Conservation (phyloP, 2,113 vertebrate genomes). For the Eleginops maclovinus region DNA sequence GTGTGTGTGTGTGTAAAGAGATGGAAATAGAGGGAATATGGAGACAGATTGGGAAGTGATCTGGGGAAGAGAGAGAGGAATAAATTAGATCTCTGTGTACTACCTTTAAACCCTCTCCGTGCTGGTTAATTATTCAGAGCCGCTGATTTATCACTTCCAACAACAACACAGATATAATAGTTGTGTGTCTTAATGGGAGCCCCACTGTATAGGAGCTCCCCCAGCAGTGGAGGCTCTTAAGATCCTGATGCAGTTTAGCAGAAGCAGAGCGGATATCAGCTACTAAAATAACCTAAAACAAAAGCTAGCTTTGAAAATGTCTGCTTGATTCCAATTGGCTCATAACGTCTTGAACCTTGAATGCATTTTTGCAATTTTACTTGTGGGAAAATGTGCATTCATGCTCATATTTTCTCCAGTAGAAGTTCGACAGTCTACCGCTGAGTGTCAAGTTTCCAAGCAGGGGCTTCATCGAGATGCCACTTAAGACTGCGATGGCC, state of each 20-base stretch:
- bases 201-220: slow-evolving; percentile 36
- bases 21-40: neutral
- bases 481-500: slow-evolving; percentile 29
- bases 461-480: neutral
- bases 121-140: slow-evolving; percentile 78
- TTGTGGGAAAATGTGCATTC: neutral
- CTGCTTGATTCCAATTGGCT: neutral
- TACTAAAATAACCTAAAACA: neutral
- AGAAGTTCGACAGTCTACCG: slow-evolving; percentile 14
- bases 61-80: neutral
- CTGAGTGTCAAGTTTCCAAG: no score
- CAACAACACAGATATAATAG: slow-evolving; percentile 69
- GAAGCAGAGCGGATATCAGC: slow-evolving; percentile 10
- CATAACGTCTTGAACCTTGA: neutral
- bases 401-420: neutral
- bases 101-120: slow-evolving; percentile 58
- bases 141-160: slow-evolving; percentile 77
- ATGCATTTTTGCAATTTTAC: neutral
- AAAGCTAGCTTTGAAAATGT: neutral
- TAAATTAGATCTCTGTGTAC: slow-evolving; percentile 36
- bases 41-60: slow-evolving; percentile 24
- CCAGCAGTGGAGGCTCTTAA: slow-evolving; percentile 44
- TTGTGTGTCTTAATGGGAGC: slow-evolving; percentile 62
- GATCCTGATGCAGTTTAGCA: slow-evolving; percentile 39
- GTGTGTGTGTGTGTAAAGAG: slow-evolving; percentile 7